Conservation (phyloP, 37 sponge, comb jelly and placozoan genomes). For the Chondrosia reniformis region DNA sequence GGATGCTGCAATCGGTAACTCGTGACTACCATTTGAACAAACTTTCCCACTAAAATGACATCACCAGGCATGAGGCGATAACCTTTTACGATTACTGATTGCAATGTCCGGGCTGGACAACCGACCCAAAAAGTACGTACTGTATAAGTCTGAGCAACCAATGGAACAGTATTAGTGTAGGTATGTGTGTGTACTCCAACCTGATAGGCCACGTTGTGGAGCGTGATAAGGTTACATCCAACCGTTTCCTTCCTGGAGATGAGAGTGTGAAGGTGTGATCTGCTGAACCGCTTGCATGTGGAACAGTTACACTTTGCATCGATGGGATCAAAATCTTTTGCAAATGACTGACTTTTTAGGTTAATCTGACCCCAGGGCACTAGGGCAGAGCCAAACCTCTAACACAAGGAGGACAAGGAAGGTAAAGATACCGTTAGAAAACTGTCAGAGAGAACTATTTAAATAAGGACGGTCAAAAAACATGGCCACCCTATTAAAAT, state of each 20-base stretch:
- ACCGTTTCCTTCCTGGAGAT: slow-evolving; percentile 52
- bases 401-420: background rate
- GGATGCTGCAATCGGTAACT: too few relatives aligned
- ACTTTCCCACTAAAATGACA: too few relatives aligned
- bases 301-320: slow-evolving; percentile 74
- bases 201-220: slow-evolving; percentile 86
- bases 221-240: slow-evolving; percentile 72
- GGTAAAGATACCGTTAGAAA: background rate
- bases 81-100: too few relatives aligned
- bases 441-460: too few relatives aligned
- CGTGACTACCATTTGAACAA: too few relatives aligned
- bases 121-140: too few relatives aligned
- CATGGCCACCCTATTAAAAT: too few relatives aligned
- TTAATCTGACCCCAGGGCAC: slow-evolving; percentile 80
- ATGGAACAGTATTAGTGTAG: too few relatives aligned
- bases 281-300: slow-evolving; percentile 61
- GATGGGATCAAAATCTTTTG: slow-evolving; percentile 69
- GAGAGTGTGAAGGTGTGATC: slow-evolving; percentile 74
- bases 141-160: too few relatives aligned
- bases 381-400: slow-evolving; percentile 90
- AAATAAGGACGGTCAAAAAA: too few relatives aligned
- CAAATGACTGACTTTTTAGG: slow-evolving; percentile 55
- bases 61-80: too few relatives aligned
- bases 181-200: slow-evolving; percentile 38
- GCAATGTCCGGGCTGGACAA: too few relatives aligned